These are phyloP conservation scores for Folsomia manolachei DNA, from an alignment of 2,888 invertebrate genomes.

Conservation along the genomic window DNA sequence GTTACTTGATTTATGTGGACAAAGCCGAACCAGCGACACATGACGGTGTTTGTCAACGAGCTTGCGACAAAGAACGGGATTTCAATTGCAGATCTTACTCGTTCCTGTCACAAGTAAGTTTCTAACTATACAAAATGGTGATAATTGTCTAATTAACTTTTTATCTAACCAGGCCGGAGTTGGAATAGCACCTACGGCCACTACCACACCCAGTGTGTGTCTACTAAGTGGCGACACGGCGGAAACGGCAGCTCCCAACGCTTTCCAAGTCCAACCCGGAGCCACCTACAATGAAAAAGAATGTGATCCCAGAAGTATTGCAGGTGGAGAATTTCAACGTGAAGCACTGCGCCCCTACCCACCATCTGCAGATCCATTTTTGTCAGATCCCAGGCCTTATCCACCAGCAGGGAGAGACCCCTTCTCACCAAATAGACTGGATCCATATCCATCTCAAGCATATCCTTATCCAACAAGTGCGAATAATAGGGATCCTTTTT, in stretches of 20 bases:
- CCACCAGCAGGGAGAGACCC: conserved; percentile 42
- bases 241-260: conserved; percentile 52
- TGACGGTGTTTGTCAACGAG: conserved; percentile 55
- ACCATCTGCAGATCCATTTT: conserved; percentile 44
- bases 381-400: conserved; percentile 38
- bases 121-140: neutral
- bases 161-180: conserved; percentile 12
- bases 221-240: conserved; percentile 55
- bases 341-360: conserved; percentile 40
- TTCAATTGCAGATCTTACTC: conserved; percentile 57
- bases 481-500: conserved; percentile 44
- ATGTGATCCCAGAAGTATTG: conserved; percentile 50
- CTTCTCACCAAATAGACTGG: conserved; percentile 35
- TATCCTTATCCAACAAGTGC: conserved; percentile 43
- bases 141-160: neutral
- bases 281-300: conserved; percentile 54
- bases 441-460: conserved; percentile 45
- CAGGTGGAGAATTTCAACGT: conserved; percentile 30
- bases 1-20: conserved; percentile 55
- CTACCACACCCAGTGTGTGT: conserved; percentile 52
- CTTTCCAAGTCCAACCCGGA: conserved; percentile 53
- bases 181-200: conserved; percentile 31
- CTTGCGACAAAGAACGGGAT: conserved; percentile 55
- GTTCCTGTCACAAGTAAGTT: conserved; percentile 53
- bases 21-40: conserved; percentile 54